Conservation (phyloP, 2,888 invertebrate species). For the Bombylius discolor region DNA sequence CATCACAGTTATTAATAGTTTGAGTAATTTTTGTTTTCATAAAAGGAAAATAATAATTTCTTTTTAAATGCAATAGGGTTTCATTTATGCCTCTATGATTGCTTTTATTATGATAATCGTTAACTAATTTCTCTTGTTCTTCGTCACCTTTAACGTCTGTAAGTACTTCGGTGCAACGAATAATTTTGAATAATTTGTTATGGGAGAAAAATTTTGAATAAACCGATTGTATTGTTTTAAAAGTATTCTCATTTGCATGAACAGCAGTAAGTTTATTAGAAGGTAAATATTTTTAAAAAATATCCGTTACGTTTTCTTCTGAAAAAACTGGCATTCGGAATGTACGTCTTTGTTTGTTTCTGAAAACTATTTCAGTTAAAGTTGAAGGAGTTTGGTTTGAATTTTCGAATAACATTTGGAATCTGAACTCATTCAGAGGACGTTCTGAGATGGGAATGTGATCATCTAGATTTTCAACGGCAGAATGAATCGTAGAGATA, state of each 20-base stretch:
- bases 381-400: background rate
- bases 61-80: constrained; percentile 4
- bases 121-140: constrained; percentile 3
- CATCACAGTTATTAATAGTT: constrained; percentile 6
- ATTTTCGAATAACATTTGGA: constrained; percentile 11
- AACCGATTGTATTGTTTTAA: constrained; percentile 7
- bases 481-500: background rate
- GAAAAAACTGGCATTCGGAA: background rate
- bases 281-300: constrained; percentile 12
- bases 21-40: constrained; percentile 10
- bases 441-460: constrained; percentile 13
- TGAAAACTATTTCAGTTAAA: constrained; percentile 11
- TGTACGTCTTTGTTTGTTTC: constrained; percentile 5
- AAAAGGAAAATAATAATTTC: constrained; percentile 8
- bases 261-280: constrained; percentile 11
- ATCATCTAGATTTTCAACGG: constrained; percentile 5
- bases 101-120: background rate
- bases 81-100: constrained; percentile 11
- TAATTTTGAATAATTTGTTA: constrained; percentile 4
- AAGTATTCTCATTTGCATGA: constrained; percentile 8
- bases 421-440: constrained; percentile 14
- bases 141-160: background rate
- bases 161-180: constrained; percentile 3
- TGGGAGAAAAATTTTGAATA: constrained; percentile 11
- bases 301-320: background rate